Base-by-base conservation (phyloP, 2,113 vertebrate species). In the Mastomys natalensis region DNA sequence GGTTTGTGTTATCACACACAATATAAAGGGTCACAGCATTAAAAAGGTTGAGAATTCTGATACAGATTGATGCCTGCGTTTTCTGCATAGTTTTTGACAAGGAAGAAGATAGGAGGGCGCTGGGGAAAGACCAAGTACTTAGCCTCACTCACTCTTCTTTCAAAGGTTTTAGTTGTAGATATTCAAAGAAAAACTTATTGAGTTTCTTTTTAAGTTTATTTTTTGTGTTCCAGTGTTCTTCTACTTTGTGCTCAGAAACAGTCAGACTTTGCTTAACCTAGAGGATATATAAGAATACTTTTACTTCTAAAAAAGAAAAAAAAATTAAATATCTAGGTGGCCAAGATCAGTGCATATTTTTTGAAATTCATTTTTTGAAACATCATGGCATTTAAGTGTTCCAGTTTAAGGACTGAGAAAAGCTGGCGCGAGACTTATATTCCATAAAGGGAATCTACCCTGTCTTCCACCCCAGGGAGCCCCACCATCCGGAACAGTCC, bases 381-480 rank as follows among this genome's bases (percentile, higher is more conserved):
- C 89, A 92, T 92, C 81, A 31, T 95, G 96, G 40, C 95, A 97
- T 98, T 98, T 97, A 95, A 97, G 40, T 92, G 86, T 95, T 93
- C 72, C 96, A 97, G 24, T 88, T 88, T 96, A 96, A 95, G 66
- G 92, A 95, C 80, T 95, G 84, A 96, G 85, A 94, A 95, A 96
- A 94, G n/a, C 53, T 88, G 24, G 92, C 97, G 94, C 90, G 95
- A 97, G 94, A 97, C 90, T 87, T 82, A 2, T 5, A 84, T 87
- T 40, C 34, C 55, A 60, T 88, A 40, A 95, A 94, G 16, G 89
- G 40, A 91, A 68, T 80, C 70, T 22, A 64, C 60, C 45, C 58
- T 84, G 40, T 31, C 72, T 95, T 90, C 76, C 7, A 58, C 58
- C 80, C 76, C 37, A 77, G 74, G 45, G 72, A 93, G 66, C 73